These are phyloP conservation scores for Hypothenemus hampei DNA, from an alignment of 1,140 invertebrate genomes.

Conservation along the genomic window DNA sequence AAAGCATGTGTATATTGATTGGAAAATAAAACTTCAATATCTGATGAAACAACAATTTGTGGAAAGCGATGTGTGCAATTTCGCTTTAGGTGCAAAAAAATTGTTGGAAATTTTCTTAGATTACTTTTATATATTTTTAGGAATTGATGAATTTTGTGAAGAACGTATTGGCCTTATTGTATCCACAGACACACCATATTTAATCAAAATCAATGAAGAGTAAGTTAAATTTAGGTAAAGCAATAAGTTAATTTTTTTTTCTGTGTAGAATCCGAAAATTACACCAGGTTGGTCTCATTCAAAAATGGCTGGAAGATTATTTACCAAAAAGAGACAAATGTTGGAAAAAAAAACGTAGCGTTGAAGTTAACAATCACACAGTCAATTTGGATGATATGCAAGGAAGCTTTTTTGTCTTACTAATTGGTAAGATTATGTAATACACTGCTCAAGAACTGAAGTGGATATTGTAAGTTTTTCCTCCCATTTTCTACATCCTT, in stretches of 20 bases:
- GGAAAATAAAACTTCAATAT: slow-evolving; percentile 67
- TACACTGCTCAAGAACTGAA: background rate
- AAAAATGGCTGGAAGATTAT: slow-evolving; percentile 74
- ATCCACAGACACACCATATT: slow-evolving; percentile 67
- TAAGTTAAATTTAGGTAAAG: slow-evolving; percentile 40
- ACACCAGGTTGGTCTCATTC: slow-evolving; percentile 78
- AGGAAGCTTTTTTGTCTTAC: slow-evolving; percentile 78
- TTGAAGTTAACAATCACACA: slow-evolving; percentile 73
- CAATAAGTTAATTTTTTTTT: background rate
- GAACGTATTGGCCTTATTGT: slow-evolving; percentile 76
- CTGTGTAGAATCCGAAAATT: slow-evolving; percentile 62
- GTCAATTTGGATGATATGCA: slow-evolving; percentile 86
- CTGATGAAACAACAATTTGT: slow-evolving; percentile 62
- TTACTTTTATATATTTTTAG: slow-evolving; percentile 43
- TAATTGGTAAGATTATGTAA: slow-evolving; percentile 73
- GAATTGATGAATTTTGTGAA: slow-evolving; percentile 68
- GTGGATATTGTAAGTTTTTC: background rate
- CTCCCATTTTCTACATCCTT: too few species aligned
- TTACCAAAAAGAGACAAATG: slow-evolving; percentile 77
- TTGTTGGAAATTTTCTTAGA: background rate
- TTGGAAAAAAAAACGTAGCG: slow-evolving; percentile 55
- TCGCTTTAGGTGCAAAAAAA: slow-evolving; percentile 67
- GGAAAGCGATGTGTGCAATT: slow-evolving; percentile 61
- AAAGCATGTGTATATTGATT: slow-evolving; percentile 73
- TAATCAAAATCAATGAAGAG: slow-evolving; percentile 59